Evolutionary conservation across 2,797 vertebrate species (phyloP).

Genomic region (Morus bassanus): DNA sequence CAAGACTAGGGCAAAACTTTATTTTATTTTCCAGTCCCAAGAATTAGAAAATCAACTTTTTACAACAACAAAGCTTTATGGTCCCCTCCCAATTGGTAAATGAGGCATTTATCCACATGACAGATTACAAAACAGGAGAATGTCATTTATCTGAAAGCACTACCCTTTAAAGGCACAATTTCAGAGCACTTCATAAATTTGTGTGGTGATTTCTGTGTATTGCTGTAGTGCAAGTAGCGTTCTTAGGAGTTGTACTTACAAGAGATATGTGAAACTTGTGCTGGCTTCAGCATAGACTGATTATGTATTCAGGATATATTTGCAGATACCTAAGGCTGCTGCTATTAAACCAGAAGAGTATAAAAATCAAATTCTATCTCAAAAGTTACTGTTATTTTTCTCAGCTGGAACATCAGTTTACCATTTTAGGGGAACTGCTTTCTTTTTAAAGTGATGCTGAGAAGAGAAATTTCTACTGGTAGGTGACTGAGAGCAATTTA

Average conservation of each 20-base stretch:
- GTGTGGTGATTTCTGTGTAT: not conserved
- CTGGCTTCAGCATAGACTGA: constrained; percentile 20
- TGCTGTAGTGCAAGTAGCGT: not conserved
- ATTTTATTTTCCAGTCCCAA: constrained; percentile 54
- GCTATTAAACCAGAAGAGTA: constrained; percentile 44
- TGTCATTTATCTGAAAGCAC: not conserved
- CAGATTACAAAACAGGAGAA: constrained; percentile 1
- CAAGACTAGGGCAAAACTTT: constrained; percentile 54
- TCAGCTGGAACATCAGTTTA: constrained; percentile 58
- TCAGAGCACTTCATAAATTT: not conserved
- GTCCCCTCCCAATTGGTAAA: constrained; percentile 15
- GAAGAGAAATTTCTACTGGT: constrained; percentile 22
- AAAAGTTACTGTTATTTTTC: constrained; percentile 52
- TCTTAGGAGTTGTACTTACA: constrained; percentile 19
- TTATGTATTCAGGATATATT: constrained; percentile 58
- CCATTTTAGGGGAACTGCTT: constrained; percentile 22
- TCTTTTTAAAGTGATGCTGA: constrained; percentile 30
- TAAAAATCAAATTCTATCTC: constrained; percentile 43
- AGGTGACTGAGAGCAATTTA: constrained; percentile 24
- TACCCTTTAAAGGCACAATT: not conserved
- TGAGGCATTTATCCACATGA: constrained; percentile 14
- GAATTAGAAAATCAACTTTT: constrained; percentile 55
- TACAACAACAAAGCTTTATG: constrained; percentile 30
- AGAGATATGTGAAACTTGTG: not conserved
- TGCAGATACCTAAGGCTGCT: constrained; percentile 48